Evolutionary conservation across 2,797 vertebrate genomes (phyloP), one percentile per base, ranked within the genome.

Genomic region (Choloepus didactylus): DNA sequence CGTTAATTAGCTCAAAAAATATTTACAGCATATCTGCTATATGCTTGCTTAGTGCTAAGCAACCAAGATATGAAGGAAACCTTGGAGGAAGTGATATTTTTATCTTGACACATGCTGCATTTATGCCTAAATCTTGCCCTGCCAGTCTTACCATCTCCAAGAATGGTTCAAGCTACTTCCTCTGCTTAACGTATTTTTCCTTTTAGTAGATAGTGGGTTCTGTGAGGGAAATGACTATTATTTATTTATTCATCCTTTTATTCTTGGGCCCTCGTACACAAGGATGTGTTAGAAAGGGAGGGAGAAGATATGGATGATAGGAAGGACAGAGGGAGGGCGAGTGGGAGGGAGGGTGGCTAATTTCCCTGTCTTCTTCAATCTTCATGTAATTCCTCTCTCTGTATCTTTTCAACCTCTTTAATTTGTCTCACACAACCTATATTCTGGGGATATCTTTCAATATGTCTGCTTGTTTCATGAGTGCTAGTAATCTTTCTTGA

Each of bases 401-500:
- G 15, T 88, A 64, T 73, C 12, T 35, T 87, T 93, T 25, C 27
- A 35, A 56, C 18, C 73, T 56, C 59, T 41, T 84, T 93, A n/a
- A 76, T 49, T 15, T 64, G 25, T 66, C 56, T 75, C 27, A 79
- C 11, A 79, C n/a, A 75, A 75, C 19, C 0, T 64, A 21, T 10
- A 25, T 70, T 77, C 51, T 83, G 67, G 44, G 59, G 75, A 38
- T 66, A 62, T 59, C 59, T 89, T 77, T 69, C 23, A 83, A 27
- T 38, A 69, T 64, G 3, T 90, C 56, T 64, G 46, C 9, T 66
- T 66, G n/a, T 80, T 90, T 86, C 38, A 21, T 16, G 44, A 85
- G 44, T 69, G n/a, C 38, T 93, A 51, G 46, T 38, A 19, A 87
- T 89, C 59, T 96, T 11, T 25, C n/a, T 59, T 93, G 51, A 89